Base-by-base conservation (phyloP, 1,140 invertebrate genomes). In the Heliconius hewitsoni region DNA sequence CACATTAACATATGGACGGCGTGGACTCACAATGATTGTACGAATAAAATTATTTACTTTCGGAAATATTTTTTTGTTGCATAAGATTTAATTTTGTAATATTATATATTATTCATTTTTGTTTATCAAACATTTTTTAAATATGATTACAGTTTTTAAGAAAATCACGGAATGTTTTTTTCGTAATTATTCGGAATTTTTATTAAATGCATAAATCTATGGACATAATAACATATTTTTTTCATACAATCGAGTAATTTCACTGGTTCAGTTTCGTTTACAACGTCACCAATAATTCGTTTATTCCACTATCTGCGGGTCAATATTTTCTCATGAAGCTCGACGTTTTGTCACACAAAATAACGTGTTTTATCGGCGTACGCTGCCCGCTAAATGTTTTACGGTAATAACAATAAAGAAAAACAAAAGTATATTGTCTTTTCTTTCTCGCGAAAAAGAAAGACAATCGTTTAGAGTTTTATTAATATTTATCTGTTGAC, bases 311-410 rank as follows among this genome's bases (percentile, higher is more conserved):
- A 93, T 93, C 90, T 92, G 91, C 86, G 92, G 92, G 89, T 94
- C 90, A 90, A 93, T 94, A 93, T 89, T 93, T 94, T 93, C 90
- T 94, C 93, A 93, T 94, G 92, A 94, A 93, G 85, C 88, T 84
- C 84, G 93, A 93, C 93, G 85, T 91, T 94, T 93, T 93, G 92
- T 94, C 92, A 93, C 93, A 94, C 92, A 94, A 94, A 94, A 94
- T 94, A 93, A 90, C 86, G 87, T 93, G 90, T 94, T 94, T 94
- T 94, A 94, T 93, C 79, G 88, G 82, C 78, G 84, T 83, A 74
- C 82, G 86, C 82, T 81, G 86, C 85, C 86, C 87, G 90, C 92
- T 94, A 93, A 94, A 94, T 93, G 92, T 90, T 94, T 93, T 91
- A 93, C 90, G 87, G 92, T 89, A 91, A 92, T 93, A 93, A 91